Base-by-base conservation (phyloP, 1,140 invertebrate species). In the Meloidogyne chitwoodi region DNA sequence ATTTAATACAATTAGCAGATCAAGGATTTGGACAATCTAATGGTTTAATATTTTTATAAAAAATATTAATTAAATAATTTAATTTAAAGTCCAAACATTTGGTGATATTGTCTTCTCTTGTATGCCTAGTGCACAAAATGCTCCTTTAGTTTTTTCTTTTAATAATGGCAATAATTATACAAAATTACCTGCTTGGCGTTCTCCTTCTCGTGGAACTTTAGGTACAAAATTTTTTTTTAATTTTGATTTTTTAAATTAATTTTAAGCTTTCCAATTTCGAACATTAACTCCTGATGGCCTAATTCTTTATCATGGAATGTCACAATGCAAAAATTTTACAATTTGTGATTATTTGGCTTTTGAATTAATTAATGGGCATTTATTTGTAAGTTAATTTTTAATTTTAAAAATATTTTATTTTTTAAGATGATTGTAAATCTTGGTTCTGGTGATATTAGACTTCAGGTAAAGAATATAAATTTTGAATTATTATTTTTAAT, bases 271-370 rank as follows among this genome's bases (percentile, higher is more conserved):
- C 68, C 87, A 88, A 81, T 89, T 98, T 84, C 91, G 94, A 75
- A 97, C 95, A 22, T 94, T 93, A 84, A 94, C 97, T 88, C 91
- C 93, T 2, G 93, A 96, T 87, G 95, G 95, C 19, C 90, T 98
- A 69, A 91, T 98, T 72, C 91, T 97, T 83, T 95, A 95, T 90
- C 95, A 94, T 87, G 93, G 84, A 90, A 91, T 94, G 0, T 92
- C 93, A 62, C 92, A 93, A 81, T 83, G 75, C 61, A 73, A 63
- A 63, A 74, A 77, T 68, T 80, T 80, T 72, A 79, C 77, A 31
- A 87, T 83, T 91, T 91, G 92, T 65, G 94, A 96, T 87, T 91
- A 95, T 64, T 94, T 98, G 85, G 94, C 94, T 12, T 91, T 98
- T 79, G 95, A 98, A 88, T 90, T 98, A 77, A 90, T 96, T 56